Evolutionary conservation across 2,888 invertebrate genomes (phyloP), one percentile per base, ranked within the genome.

Genomic region (Deilephila porcellus): DNA sequence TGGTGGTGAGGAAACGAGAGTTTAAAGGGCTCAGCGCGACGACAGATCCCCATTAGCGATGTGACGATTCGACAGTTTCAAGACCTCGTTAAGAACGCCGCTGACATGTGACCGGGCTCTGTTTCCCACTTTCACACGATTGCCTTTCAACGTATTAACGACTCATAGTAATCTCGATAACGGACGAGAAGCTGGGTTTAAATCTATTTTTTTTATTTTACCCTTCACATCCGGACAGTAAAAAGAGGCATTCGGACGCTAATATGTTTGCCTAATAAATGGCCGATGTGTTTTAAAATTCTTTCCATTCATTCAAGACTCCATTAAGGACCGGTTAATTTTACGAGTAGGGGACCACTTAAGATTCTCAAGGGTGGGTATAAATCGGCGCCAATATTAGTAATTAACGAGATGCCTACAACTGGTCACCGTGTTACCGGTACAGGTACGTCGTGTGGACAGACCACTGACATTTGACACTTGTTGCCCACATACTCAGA

Each of bases 41-140:
- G 93, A 93, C 92, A 90, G 89, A 91, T 86, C 85, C 89, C 91
- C 90, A 94, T 94, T 93, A 93, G 86, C 81, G 82, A 84, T 83
- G 92, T 92, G 93, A 91, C 88, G 91, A 93, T 87, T 86, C 88
- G 92, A 92, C 90, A 88, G 87, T 85, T 88, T 86, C 86, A 86
- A 86, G 85, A 89, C 83, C 83, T 81, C 83, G 78, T 87, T 87
- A 81, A 84, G 83, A 79, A 83, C 80, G 80, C 82, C 79, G 89
- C 84, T 83, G 87, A 90, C 87, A 87, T 85, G 85, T 76, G 84
- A 87, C 80, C 80, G 83, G 80, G 83, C 84, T 83, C 82, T 81
- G 84, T 88, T 85, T 83, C 83, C 76, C 80, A 83, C 81, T 82
- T 90, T 93, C 91, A 88, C 92, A 93, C 91, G 91, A 86, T 83